Evolutionary conservation across 2,797 vertebrate genomes (phyloP), one percentile per base, ranked within the genome.

Genomic region (Microtus californicus): DNA sequence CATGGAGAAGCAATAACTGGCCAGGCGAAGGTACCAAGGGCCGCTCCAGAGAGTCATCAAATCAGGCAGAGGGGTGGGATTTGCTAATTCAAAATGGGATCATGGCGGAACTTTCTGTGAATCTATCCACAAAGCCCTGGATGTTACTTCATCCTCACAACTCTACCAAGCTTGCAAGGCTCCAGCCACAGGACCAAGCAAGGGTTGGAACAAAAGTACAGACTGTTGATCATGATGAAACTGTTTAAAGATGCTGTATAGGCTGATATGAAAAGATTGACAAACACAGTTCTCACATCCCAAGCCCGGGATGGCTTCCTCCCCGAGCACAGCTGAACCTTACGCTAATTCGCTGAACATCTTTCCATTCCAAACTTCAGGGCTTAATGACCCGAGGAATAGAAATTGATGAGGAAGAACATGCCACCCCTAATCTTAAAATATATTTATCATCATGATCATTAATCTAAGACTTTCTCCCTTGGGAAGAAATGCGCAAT

Each of bases 311-410:
- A 27, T 78, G 31, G 13, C 73, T 79, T 67, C 56, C 59, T 56
- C 45, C 19, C 1, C 0, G n/a, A 27, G 65, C 37, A 67, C 12
- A 5, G 13, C 78, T 43, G 14, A 54, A 40, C 51, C 83, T n/a
- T 19, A 63, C 63, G 65, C 92, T 73, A 69, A 65, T 17, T 45
- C 56, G 61, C 19, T 9, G 71, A 88, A 59, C 59, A 14, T 40
- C 45, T 43, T 87, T 83, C 76, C 65, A 40, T 86, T 95, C 90
- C 79, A 87, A 82, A 90, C 56, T 78, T 87, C 86, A 76, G 71
- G 88, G 83, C 54, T 96, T 95, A 97, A 97, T 95, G 96, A 97
- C 89, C 95, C 94, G 56, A 65, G 80, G 95, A 92, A 95, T 67
- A 85, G 89, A 67, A 95, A 96, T 89, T 82, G 89, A 95, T 96